These are phyloP conservation scores for Cheracebus regulus DNA, from an alignment of 2,797 vertebrate genomes.

Conservation along the genomic window DNA sequence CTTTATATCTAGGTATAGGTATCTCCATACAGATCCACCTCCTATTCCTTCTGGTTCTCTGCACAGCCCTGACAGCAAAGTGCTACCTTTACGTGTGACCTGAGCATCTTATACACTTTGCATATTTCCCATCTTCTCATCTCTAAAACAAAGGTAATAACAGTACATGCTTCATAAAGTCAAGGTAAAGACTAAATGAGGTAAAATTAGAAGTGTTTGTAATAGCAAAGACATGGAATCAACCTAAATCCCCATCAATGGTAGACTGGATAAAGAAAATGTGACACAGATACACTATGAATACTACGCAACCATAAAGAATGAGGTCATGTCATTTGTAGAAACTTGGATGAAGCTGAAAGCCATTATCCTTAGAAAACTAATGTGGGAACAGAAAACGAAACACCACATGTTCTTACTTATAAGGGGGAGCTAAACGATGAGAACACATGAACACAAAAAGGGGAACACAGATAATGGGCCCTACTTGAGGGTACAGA, in stretches of 20 bases:
- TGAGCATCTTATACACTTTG: fast-evolving
- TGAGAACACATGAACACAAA: not conserved
- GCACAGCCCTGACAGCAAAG: not conserved
- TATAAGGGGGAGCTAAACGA: not conserved
- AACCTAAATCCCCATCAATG: not conserved
- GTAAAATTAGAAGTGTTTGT: not conserved
- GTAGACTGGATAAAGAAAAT: not conserved
- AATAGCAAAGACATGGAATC: not conserved
- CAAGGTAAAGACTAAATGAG: not conserved
- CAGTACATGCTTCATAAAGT: not conserved
- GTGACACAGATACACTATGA: not conserved
- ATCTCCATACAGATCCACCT: not conserved
- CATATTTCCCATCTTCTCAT: not conserved
- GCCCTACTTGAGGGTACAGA: not conserved
- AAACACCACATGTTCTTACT: not conserved
- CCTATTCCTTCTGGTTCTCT: not conserved
- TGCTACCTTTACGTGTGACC: not conserved
- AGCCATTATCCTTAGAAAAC: not conserved
- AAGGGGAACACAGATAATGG: not conserved
- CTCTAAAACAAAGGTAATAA: not conserved
- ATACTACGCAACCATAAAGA: not conserved
- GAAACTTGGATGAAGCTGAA: not conserved
- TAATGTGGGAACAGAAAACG: not conserved
- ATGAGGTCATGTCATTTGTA: not conserved
- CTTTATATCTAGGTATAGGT: not conserved